These are phyloP conservation scores for Gadus chalcogrammus DNA, from an alignment of 2,113 vertebrate genomes.

Conservation along the genomic window DNA sequence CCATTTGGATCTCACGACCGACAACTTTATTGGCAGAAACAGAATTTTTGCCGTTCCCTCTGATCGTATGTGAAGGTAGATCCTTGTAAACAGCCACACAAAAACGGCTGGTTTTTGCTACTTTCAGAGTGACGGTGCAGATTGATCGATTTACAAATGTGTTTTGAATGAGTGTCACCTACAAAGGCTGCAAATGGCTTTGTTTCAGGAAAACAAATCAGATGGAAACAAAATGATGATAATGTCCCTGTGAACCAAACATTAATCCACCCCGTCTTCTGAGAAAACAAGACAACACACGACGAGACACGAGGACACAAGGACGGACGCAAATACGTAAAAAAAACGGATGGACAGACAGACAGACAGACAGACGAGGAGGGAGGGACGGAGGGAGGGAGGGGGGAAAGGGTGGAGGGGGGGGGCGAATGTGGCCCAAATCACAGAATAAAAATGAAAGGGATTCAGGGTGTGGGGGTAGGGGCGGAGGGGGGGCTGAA, in stretches of 20 bases:
- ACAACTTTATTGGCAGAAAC: slow-evolving; percentile 1
- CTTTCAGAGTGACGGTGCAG: slow-evolving; percentile 23
- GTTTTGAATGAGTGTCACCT: slow-evolving; percentile 28
- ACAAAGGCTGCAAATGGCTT: slow-evolving; percentile 55
- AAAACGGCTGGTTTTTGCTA: slow-evolving; percentile 3
- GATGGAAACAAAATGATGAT: slow-evolving; percentile 17
- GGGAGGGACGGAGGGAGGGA: slow-evolving; percentile 45
- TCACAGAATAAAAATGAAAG: slow-evolving; percentile 46
- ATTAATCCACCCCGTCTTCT: slow-evolving; percentile 45
- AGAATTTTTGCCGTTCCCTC: slow-evolving; percentile 6
- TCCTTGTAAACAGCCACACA: not conserved
- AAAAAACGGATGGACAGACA: slow-evolving; percentile 23
- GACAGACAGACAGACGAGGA: slow-evolving; percentile 28
- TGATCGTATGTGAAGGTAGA: not conserved
- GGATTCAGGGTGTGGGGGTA: too few species aligned
- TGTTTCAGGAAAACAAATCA: slow-evolving; percentile 25
- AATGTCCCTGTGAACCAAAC: slow-evolving; percentile 38
- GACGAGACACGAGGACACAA: slow-evolving; percentile 33
- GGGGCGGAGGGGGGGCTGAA: slow-evolving; percentile 27
- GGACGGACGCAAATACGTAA: slow-evolving; percentile 9
- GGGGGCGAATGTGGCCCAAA: slow-evolving; percentile 53
- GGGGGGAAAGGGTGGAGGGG: slow-evolving; percentile 3
- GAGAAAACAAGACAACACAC: slow-evolving; percentile 48
- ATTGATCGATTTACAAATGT: not conserved
- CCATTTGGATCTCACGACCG: slow-evolving; percentile 42